Percentiles rank a stretch among this genome's conserved stretches.
Conservation (phyloP, 2,888 invertebrate species). For the Prenolepis imparis region DNA sequence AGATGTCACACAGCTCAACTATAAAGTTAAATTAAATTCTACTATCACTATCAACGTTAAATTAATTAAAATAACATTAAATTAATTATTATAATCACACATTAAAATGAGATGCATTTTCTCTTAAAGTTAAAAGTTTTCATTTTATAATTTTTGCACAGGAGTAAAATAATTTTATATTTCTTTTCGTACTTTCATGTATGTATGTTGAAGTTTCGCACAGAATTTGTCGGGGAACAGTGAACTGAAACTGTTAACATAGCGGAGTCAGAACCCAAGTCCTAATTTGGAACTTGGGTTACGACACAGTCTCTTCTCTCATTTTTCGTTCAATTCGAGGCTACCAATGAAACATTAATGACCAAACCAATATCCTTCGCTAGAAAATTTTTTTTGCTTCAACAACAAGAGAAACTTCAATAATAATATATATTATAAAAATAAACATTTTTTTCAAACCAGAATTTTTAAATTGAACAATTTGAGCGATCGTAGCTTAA, state of each 20-base stretch:
- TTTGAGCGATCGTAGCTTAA: not conserved
- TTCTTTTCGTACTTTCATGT: not conserved
- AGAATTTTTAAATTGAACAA: not conserved
- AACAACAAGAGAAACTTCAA: not conserved
- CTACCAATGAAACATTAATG: slow-evolving; percentile 16
- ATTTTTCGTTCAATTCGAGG: slow-evolving; percentile 28
- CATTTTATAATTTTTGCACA: not conserved
- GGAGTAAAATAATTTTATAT: slow-evolving; percentile 2
- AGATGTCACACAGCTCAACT: not conserved
- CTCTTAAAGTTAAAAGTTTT: not conserved
- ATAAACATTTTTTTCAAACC: not conserved
- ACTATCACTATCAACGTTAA: not conserved
- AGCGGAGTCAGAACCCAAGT: slow-evolving; percentile 12
- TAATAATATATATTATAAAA: not conserved
- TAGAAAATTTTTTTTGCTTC: not conserved
- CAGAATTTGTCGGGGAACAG: not conserved
- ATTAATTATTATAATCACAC: not conserved
- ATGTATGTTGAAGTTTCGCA: not conserved
- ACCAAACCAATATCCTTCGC: not conserved
- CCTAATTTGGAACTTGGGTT: slow-evolving; percentile 48
- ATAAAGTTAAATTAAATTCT: not conserved
- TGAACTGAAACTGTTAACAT: slow-evolving; percentile 27
- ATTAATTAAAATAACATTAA: too few species aligned
- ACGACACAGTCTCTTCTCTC: slow-evolving; percentile 16
- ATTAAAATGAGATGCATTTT: not conserved